These are phyloP conservation scores for Zeuzera pyrina DNA, from an alignment of 2,888 invertebrate genomes.

Conservation along the genomic window DNA sequence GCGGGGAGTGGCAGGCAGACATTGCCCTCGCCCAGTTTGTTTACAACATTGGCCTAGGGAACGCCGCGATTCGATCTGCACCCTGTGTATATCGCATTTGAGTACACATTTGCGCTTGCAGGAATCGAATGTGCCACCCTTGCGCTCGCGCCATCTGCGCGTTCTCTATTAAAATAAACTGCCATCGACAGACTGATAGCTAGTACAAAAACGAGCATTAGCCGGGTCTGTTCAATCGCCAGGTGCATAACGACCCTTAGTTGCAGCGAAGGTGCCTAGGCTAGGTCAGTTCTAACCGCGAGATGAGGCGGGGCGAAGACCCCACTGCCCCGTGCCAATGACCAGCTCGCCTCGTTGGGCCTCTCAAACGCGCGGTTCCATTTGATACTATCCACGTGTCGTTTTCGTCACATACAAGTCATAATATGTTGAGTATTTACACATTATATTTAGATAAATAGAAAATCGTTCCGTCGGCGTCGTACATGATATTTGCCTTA, in stretches of 20 bases:
- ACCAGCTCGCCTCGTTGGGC: conserved; percentile 41
- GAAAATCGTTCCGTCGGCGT: too few relatives aligned
- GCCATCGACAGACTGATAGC: conserved; percentile 54
- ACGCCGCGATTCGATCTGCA: conserved; percentile 36
- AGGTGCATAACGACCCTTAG: conserved; percentile 52
- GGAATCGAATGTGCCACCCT: conserved; percentile 29
- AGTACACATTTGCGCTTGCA: conserved; percentile 38
- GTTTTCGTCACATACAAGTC: too few relatives aligned
- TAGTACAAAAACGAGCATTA: conserved; percentile 45
- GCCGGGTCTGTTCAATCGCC: conserved; percentile 30
- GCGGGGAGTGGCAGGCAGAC: conserved; percentile 66
- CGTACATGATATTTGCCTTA: too few relatives aligned
- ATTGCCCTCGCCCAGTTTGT: conserved; percentile 71
- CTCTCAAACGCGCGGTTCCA: conserved; percentile 18
- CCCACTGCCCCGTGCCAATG: conserved; percentile 38
- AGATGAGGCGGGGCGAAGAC: conserved; percentile 36
- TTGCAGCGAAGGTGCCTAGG: conserved; percentile 42
- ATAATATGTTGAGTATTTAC: too few relatives aligned
- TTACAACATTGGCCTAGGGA: conserved; percentile 51
- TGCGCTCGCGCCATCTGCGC: conserved; percentile 65
- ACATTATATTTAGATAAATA: too few relatives aligned
- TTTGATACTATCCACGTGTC: neutral
- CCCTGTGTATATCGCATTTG: conserved; percentile 38
- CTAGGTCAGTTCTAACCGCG: conserved; percentile 56
- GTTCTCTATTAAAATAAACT: conserved; percentile 64